Base-by-base conservation (phyloP, 2,113 vertebrate species). In the Passer montanus region DNA sequence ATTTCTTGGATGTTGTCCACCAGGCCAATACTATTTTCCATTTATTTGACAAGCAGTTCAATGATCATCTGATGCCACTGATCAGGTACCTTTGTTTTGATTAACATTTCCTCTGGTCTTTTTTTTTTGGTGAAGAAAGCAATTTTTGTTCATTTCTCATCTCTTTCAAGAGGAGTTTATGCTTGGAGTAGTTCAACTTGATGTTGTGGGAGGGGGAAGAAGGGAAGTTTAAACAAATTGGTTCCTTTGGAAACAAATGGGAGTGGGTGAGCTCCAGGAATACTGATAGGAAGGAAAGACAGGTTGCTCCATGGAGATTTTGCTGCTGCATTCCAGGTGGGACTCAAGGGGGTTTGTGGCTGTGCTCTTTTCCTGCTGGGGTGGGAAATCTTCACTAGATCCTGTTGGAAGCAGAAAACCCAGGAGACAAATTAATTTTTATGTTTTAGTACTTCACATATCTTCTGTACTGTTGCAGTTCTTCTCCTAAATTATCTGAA, bases 21-120 rank as follows among this genome's bases (percentile, higher is more conserved):
- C 99, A 99, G 85, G 99, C 99, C 46, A 99, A 99, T 98, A 99
- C 99, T 26, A 99, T 99, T 98, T 99, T 99, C 97, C 99, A 99
- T 97, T 98, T 99, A 89, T 99, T 99, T 98, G 99, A 99, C 97
- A 99, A 99, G 96, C 99, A 99, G 87, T 99, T 99, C 98, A 99
- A 99, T 97, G 99, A 99, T 98, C 99, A 99, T 97, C 99, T 99
- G 93, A 99, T 99, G 99, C 99, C 99, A 94, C 97, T 99, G 88
- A 99, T 99, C 98, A 99, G 99, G 99, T 99, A 96, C 97, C 97
- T 95, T 93, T 80, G 62, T 56, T 95, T n/a, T 83, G 52, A 59
- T 93, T 73, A 73, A n/a, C 33, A 31, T 88, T 86, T 70, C 39
- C 21, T 70, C 22, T 73, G 4, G 24, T 35, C 33, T 17, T 11